phyloP scores from a whole-genome alignment of 2,888 invertebrate genomes.

The Eupithecia abbreviata region DNA sequence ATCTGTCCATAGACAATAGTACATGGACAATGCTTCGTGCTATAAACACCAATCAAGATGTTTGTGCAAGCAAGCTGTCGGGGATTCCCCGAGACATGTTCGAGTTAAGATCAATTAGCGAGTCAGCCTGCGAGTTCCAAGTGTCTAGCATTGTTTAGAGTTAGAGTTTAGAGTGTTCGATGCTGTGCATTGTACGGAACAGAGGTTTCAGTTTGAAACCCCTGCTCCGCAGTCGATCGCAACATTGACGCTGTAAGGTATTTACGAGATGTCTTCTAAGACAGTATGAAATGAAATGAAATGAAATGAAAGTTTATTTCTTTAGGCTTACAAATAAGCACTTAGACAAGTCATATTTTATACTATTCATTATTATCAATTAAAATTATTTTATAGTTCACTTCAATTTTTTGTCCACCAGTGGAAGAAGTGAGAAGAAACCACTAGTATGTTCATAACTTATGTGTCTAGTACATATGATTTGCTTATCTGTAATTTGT shows the following conservation, averaged over 20 bases:
- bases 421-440: no score
- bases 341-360: no score
- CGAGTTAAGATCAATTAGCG: slow-evolving; percentile 44
- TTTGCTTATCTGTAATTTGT: no score
- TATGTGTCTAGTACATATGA: no score
- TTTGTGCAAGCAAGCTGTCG: slow-evolving; percentile 23
- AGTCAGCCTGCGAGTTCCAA: slow-evolving; percentile 40
- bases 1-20: slow-evolving; percentile 12
- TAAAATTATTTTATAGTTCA: no score
- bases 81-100: slow-evolving; percentile 31
- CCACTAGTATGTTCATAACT: no score
- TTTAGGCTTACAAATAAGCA: no score
- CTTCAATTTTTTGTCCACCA: no score
- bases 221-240: background rate
- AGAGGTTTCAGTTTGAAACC: background rate
- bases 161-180: slow-evolving; percentile 8
- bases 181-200: background rate
- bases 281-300: no score
- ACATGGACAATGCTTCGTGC: slow-evolving; percentile 15
- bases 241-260: background rate
- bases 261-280: background rate
- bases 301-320: no score
- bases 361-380: no score
- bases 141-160: slow-evolving; percentile 36
- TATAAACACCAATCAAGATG: slow-evolving; percentile 35